Conservation (phyloP, 1,140 invertebrate species). For the Heliconius congener region DNA sequence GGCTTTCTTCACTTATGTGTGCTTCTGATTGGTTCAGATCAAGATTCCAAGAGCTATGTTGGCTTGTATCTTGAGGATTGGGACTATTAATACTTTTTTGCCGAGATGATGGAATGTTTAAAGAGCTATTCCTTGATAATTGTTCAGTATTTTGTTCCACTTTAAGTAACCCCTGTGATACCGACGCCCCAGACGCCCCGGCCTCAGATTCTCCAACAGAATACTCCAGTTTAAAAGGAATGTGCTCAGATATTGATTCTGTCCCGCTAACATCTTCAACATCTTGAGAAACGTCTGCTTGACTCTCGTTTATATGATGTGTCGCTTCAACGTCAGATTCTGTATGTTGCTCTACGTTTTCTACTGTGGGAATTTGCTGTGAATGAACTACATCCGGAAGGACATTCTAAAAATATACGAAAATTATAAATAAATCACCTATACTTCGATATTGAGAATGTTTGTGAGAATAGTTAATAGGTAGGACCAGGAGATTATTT, state of each 20-base stretch:
- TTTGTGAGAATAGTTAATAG: neutral
- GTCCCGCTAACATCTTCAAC: constrained; percentile 55
- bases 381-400: constrained; percentile 79
- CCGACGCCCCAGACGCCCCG: constrained; percentile 32
- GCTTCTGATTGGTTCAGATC: constrained; percentile 56
- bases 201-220: constrained; percentile 59
- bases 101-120: constrained; percentile 47
- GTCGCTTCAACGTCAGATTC: constrained; percentile 49
- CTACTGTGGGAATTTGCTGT: constrained; percentile 67
- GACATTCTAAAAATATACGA: constrained; percentile 80
- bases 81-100: constrained; percentile 51
- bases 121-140: constrained; percentile 47
- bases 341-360: constrained; percentile 44
- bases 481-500: neutral
- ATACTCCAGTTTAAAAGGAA: constrained; percentile 65
- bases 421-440: constrained; percentile 66
- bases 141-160: constrained; percentile 43
- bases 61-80: constrained; percentile 51
- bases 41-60: constrained; percentile 62
- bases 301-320: constrained; percentile 38
- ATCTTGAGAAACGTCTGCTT: constrained; percentile 43
- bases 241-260: constrained; percentile 72
- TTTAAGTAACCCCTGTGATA: constrained; percentile 46
- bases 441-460: constrained; percentile 22
- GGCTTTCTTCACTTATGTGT: constrained; percentile 71